Conservation (phyloP, 2,888 invertebrate genomes). For the Hartigia nigra region DNA sequence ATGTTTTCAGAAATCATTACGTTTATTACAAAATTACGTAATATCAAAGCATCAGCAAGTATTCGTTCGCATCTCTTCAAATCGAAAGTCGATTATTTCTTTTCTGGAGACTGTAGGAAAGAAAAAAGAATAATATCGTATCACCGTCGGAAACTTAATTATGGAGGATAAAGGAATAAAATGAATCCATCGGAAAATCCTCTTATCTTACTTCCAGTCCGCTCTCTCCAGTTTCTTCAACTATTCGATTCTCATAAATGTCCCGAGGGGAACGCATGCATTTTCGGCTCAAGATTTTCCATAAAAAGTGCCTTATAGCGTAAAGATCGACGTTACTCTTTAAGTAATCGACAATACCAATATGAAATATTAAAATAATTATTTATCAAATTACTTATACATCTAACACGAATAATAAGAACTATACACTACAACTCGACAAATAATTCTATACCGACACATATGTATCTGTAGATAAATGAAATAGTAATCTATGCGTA, state of each 20-base stretch:
- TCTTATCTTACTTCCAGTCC: constrained; percentile 25
- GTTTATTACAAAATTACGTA: background rate
- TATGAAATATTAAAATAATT: background rate
- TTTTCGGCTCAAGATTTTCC: background rate
- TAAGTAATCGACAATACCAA: background rate
- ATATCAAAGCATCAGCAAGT: background rate
- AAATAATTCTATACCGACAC: too few species aligned
- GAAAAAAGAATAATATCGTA: background rate
- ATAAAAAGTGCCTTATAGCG: background rate
- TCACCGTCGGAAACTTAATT: constrained; percentile 30
- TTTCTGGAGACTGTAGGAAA: background rate
- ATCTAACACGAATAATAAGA: background rate
- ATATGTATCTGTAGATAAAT: background rate
- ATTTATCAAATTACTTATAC: background rate
- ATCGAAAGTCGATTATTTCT: background rate
- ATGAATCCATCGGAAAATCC: constrained; percentile 37
- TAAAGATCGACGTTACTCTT: background rate
- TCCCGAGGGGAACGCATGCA: background rate
- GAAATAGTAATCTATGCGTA: background rate
- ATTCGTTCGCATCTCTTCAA: background rate
- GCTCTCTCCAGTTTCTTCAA: constrained; percentile 6
- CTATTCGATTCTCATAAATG: constrained; percentile 9
- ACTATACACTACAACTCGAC: background rate
- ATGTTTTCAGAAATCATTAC: background rate
- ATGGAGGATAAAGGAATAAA: constrained; percentile 22